Evolutionary conservation across 2,888 invertebrate genomes (phyloP).

Genomic region (Drosophila testacea): DNA sequence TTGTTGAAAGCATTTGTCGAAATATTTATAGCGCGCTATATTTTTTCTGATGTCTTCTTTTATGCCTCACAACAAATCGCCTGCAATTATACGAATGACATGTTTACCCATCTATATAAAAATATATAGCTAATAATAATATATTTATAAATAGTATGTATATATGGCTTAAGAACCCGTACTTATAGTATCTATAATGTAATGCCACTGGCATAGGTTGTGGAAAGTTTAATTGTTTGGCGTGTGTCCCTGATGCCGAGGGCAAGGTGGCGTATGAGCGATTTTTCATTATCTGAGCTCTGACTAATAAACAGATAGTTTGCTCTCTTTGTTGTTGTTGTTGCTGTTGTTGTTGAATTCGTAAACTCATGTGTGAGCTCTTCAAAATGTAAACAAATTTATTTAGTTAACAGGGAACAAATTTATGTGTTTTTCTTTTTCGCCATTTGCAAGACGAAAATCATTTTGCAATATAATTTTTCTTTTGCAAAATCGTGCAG

Average conservation of each 20-base stretch:
- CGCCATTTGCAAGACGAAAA: slow-evolving; percentile 35
- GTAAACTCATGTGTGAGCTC: slow-evolving; percentile 28
- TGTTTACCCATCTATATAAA: slow-evolving; percentile 16
- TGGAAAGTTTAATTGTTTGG: slow-evolving; percentile 42
- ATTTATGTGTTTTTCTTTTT: slow-evolving; percentile 38
- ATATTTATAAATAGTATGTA: neutral
- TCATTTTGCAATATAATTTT: slow-evolving; percentile 36
- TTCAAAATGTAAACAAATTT: slow-evolving; percentile 57
- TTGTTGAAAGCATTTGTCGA: slow-evolving; percentile 48
- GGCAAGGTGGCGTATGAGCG: slow-evolving; percentile 46
- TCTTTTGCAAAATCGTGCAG: slow-evolving; percentile 10
- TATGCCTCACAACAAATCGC: slow-evolving; percentile 51
- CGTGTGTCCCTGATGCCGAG: slow-evolving; percentile 3
- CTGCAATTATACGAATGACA: slow-evolving; percentile 55
- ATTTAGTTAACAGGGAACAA: slow-evolving; percentile 51
- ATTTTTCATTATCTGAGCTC: slow-evolving; percentile 58
- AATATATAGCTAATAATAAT: neutral
- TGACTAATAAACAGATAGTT: slow-evolving; percentile 46
- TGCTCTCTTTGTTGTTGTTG: slow-evolving; percentile 11
- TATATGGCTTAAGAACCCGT: slow-evolving; percentile 11
- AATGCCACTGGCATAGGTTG: slow-evolving; percentile 6
- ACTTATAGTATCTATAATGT: neutral
- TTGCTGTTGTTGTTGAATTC: neutral
- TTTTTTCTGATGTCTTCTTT: slow-evolving; percentile 32
- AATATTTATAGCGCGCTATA: slow-evolving; percentile 57